Percentiles rank a stretch among this genome's conserved stretches.
Evolutionary conservation across 2,888 invertebrate genomes (phyloP).

Genomic region (Zhuqinia jingwanae): DNA sequence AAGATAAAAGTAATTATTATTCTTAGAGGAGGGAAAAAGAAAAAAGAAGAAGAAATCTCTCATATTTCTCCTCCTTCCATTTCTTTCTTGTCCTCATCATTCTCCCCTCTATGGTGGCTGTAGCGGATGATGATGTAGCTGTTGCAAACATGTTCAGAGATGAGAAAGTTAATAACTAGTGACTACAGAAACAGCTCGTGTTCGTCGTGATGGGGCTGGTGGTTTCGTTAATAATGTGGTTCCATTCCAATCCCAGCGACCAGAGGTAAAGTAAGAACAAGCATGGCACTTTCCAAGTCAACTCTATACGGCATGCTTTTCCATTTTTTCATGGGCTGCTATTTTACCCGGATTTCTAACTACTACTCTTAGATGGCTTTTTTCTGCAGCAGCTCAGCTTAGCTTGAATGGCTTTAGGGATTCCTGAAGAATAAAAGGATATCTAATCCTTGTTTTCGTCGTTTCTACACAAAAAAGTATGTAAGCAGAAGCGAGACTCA

Average conservation of each 20-base stretch:
- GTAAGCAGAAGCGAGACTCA: neutral
- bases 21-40: neutral
- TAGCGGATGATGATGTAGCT: slow-evolving; percentile 19
- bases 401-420: slow-evolving; percentile 54
- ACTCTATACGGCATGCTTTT: slow-evolving; percentile 7
- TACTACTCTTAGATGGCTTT: slow-evolving; percentile 12
- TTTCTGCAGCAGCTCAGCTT: slow-evolving; percentile 29
- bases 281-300: slow-evolving; percentile 31
- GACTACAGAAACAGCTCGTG: neutral
- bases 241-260: slow-evolving; percentile 25
- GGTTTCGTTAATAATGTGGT: neutral
- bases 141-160: slow-evolving; percentile 10
- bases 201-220: neutral
- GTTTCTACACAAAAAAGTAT: slow-evolving; percentile 11
- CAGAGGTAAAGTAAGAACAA: neutral
- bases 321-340: slow-evolving; percentile 2
- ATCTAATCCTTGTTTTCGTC: slow-evolving; percentile 49
- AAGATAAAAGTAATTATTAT: slow-evolving; percentile 42
- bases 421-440: slow-evolving; percentile 63
- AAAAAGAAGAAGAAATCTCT: neutral
- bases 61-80: too few relatives aligned
- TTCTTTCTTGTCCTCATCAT: too few relatives aligned
- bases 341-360: neutral
- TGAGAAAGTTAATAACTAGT: slow-evolving; percentile 48
- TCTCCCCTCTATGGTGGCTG: too few relatives aligned